These are phyloP conservation scores for Melinopterus prodromus DNA, from an alignment of 2,888 invertebrate genomes.

Conservation along the genomic window DNA sequence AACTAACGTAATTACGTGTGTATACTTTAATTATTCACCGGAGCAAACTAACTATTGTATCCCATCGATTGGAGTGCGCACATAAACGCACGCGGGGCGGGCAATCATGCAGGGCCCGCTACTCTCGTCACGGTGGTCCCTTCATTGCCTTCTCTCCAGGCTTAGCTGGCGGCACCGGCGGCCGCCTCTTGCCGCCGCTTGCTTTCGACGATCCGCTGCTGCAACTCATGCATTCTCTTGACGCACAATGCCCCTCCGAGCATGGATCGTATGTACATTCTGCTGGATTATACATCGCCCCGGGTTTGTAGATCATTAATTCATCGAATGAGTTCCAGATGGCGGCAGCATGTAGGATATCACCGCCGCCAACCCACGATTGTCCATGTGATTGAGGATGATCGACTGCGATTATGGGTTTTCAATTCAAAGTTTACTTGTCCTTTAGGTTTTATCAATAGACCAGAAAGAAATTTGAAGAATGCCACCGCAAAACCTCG, in stretches of 20 bases:
- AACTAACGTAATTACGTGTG: slow-evolving; percentile 52
- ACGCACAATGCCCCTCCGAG: slow-evolving; percentile 54
- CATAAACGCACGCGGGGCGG: slow-evolving; percentile 13
- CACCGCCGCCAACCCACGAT: not conserved
- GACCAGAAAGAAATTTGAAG: too few relatives aligned
- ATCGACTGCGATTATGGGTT: not conserved
- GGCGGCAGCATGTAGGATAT: slow-evolving; percentile 42
- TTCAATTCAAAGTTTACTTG: too few relatives aligned
- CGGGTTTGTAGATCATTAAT: slow-evolving; percentile 54
- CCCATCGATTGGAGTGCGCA: slow-evolving; percentile 50
- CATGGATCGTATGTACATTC: slow-evolving; percentile 53
- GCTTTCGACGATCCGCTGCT: slow-evolving; percentile 28
- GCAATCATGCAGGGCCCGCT: slow-evolving; percentile 26
- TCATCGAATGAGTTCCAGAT: slow-evolving; percentile 51
- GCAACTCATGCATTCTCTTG: slow-evolving; percentile 50
- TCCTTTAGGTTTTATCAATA: too few relatives aligned
- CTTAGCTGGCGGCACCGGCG: slow-evolving; percentile 8
- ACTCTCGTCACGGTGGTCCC: slow-evolving; percentile 52
- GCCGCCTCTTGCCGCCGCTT: slow-evolving; percentile 13
- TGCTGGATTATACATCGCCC: slow-evolving; percentile 53
- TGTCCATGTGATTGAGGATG: not conserved
- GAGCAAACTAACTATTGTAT: slow-evolving; percentile 56
- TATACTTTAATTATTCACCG: slow-evolving; percentile 54
- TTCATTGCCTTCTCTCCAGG: slow-evolving; percentile 40
- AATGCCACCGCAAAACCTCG: too few relatives aligned